Evolutionary conservation across 1,140 invertebrate genomes (phyloP).

Genomic region (Ganaspis sp.): DNA sequence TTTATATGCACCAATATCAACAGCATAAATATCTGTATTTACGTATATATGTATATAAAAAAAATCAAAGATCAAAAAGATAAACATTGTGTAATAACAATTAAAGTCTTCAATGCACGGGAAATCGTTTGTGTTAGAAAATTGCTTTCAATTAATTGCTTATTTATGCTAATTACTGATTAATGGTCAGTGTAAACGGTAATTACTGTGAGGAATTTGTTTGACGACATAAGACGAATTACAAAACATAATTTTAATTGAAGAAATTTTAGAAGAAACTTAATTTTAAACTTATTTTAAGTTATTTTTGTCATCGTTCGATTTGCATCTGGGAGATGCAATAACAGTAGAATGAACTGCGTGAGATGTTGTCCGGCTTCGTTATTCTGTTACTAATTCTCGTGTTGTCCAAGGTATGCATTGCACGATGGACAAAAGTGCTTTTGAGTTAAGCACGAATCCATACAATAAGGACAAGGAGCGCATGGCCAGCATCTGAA

Average conservation of each 20-base stretch:
- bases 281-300: too few relatives aligned
- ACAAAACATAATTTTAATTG: not conserved
- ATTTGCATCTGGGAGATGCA: not conserved
- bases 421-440: conserved; percentile 83
- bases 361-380: not conserved
- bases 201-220: not conserved
- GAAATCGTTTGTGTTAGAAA: not conserved
- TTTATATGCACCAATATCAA: too few relatives aligned
- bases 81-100: not conserved
- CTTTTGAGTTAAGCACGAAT: conserved; percentile 80
- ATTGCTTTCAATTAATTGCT: too few relatives aligned
- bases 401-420: conserved; percentile 79
- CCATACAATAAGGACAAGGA: conserved; percentile 57
- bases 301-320: not conserved
- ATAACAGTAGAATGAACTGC: not conserved
- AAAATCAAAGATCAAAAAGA: not conserved
- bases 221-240: not conserved
- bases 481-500: conserved; percentile 55
- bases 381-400: conserved; percentile 58
- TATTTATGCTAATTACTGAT: too few relatives aligned
- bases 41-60: not conserved
- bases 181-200: not conserved
- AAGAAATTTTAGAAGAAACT: not conserved
- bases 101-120: not conserved
- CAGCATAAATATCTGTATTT: not conserved